Evolutionary conservation across 30 jellyfish, hydroid and myxozoan genomes (phyloP).

Genomic region (Nemopilema nomurai): DNA sequence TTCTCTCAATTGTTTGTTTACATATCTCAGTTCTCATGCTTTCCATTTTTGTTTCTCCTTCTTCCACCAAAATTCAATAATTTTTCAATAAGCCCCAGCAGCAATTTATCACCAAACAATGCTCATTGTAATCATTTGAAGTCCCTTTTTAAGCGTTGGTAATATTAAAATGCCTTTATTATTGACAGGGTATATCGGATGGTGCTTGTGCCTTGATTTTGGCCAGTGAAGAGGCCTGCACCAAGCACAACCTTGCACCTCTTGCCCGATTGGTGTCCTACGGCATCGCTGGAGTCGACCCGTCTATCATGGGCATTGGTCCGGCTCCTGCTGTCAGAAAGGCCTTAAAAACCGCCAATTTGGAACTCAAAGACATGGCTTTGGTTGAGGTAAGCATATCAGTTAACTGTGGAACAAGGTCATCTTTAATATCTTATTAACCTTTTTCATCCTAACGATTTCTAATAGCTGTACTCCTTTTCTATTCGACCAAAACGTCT

Average conservation of each 20-base stretch:
- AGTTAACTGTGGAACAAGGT: no score
- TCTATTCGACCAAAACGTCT: no score
- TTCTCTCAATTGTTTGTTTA: no score
- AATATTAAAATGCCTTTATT: neutral
- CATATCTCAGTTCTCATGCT: no score
- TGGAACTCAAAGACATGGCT: conserved; percentile 81
- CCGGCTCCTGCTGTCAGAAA: conserved; percentile 87
- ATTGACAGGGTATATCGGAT: conserved; percentile 86
- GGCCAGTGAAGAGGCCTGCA: conserved; percentile 95
- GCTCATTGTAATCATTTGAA: no score
- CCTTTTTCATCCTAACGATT: no score
- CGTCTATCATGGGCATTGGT: conserved; percentile 94
- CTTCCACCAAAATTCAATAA: no score
- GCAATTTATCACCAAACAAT: no score
- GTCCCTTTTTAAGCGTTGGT: neutral
- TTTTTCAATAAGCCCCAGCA: no score
- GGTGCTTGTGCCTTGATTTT: conserved; percentile 92
- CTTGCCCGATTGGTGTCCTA: conserved; percentile 84
- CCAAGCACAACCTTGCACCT: conserved; percentile 72
- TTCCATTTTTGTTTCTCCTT: no score
- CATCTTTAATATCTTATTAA: no score
- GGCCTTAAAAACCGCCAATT: conserved; percentile 69
- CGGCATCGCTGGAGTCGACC: conserved; percentile 93
- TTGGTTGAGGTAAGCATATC: conserved; percentile 88
- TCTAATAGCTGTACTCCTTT: no score